phyloP scores from a whole-genome alignment of 2,113 vertebrate species.

The Tetrax tetrax region DNA sequence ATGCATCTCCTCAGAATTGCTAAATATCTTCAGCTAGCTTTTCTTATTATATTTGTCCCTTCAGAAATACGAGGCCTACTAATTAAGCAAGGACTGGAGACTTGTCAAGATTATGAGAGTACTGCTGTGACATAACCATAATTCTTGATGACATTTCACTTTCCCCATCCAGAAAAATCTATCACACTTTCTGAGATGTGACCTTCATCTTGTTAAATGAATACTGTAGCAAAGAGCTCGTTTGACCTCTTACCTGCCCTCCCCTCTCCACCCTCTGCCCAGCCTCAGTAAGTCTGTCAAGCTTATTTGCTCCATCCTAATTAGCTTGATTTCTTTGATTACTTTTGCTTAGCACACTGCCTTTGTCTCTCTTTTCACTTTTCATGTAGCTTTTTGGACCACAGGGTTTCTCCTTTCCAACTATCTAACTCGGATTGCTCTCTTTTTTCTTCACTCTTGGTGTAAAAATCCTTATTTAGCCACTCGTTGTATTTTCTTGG shows the following conservation, averaged over 20 bases:
- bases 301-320: constrained; percentile 39
- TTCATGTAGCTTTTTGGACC: neutral
- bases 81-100: constrained; percentile 50
- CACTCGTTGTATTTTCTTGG: fast-evolving
- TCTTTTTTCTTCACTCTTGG: neutral
- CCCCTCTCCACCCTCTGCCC: neutral
- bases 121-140: constrained; percentile 39
- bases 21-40: constrained; percentile 22
- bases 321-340: constrained; percentile 37
- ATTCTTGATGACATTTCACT: constrained; percentile 67
- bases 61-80: constrained; percentile 35
- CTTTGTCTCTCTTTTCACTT: neutral
- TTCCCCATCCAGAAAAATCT: constrained; percentile 61
- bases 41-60: constrained; percentile 29
- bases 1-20: neutral
- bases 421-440: neutral
- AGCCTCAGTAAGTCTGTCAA: neutral
- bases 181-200: constrained; percentile 59
- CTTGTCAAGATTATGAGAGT: constrained; percentile 59
- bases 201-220: constrained; percentile 70
- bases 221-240: constrained; percentile 38
- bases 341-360: neutral
- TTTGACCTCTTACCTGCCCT: constrained; percentile 61
- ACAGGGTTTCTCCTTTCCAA: neutral
- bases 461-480: neutral